Conservation (phyloP, 1,140 invertebrate genomes). For the Penaeus vannamei region DNA sequence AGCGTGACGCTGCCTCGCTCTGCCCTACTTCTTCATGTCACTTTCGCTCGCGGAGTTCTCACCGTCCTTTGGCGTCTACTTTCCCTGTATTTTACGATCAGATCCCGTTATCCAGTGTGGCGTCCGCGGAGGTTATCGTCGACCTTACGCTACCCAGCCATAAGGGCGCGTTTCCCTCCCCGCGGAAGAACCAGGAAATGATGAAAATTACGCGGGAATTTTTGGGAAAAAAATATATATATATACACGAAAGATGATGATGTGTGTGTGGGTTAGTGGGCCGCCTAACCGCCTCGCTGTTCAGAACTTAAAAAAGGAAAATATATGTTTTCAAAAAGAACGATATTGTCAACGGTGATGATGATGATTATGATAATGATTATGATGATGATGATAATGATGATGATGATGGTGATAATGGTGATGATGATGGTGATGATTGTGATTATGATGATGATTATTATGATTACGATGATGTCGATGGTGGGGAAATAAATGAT, state of each 20-base stretch:
- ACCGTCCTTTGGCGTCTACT: slow-evolving; percentile 28
- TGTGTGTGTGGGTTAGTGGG: slow-evolving; percentile 37
- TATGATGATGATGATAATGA: no score
- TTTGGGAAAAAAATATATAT: not conserved
- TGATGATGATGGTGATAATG: no score
- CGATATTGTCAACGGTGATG: no score
- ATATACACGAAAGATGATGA: not conserved
- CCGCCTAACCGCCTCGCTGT: not conserved
- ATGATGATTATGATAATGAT: no score
- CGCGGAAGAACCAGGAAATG: slow-evolving; percentile 22
- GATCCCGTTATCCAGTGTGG: slow-evolving; percentile 29
- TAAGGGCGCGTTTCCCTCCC: not conserved
- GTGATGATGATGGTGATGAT: no score
- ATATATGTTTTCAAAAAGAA: no score
- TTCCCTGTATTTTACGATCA: slow-evolving; percentile 42
- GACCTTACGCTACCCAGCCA: not conserved
- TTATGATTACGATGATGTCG: no score
- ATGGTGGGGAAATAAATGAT: no score
- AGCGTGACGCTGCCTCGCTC: slow-evolving; percentile 26
- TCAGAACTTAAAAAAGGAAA: no score
- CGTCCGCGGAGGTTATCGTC: not conserved
- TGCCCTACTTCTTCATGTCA: slow-evolving; percentile 36
- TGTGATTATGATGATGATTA: no score
- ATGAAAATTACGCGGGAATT: slow-evolving; percentile 31
- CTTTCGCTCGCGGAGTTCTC: slow-evolving; percentile 26